Percentiles rank a stretch among this genome's conserved stretches.
phyloP scores from a whole-genome alignment of 64 coral and sea anemone genomes.

The Dendrophyllia cribrosa region DNA sequence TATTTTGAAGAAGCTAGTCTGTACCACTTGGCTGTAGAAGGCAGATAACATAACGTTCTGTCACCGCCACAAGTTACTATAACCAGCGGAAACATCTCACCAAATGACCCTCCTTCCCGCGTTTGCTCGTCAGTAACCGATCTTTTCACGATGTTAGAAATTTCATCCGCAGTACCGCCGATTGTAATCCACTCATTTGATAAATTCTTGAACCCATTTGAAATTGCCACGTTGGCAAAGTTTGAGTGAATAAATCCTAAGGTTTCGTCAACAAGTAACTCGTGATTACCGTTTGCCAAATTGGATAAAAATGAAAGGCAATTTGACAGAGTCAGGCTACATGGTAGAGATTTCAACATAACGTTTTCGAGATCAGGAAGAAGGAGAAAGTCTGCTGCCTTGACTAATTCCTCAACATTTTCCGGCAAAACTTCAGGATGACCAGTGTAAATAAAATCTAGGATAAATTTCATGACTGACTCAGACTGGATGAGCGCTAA shows the following conservation, averaged over 20 bases:
- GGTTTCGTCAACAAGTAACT: background rate
- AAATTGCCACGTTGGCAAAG: background rate
- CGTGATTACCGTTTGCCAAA: background rate
- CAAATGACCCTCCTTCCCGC: background rate
- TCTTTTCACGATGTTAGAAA: no score
- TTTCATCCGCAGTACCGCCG: background rate
- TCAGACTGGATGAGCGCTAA: no score
- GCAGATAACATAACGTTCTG: background rate
- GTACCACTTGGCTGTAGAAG: background rate
- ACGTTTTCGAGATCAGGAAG: background rate
- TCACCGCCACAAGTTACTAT: background rate
- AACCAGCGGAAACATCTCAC: background rate
- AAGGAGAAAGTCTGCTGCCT: background rate
- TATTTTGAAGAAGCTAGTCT: background rate
- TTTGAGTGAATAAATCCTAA: background rate
- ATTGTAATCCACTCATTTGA: background rate
- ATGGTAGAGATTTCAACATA: background rate
- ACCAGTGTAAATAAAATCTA: background rate
- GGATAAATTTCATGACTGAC: background rate
- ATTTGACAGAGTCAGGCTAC: background rate
- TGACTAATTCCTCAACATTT: background rate
- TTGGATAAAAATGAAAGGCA: background rate
- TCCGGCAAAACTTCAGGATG: no score
- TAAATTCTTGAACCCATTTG: background rate
- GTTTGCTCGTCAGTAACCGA: background rate